Evolutionary conservation across 2,113 vertebrate species (phyloP).

Genomic region (Buteo buteo): DNA sequence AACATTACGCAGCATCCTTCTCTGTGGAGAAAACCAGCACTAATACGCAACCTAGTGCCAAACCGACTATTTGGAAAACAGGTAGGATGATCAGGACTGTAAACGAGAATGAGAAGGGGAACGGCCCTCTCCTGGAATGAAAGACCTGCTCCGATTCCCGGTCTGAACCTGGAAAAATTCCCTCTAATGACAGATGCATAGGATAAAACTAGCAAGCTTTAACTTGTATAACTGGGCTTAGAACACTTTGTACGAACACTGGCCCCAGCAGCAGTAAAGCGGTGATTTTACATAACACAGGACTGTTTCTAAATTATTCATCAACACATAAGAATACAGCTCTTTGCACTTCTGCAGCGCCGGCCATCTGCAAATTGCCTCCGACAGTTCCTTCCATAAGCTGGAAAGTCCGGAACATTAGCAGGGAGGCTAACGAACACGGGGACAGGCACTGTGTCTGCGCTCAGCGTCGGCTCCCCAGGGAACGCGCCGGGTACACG

Average conservation of each 20-base stretch:
- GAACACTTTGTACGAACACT: neutral
- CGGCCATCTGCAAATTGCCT: neutral
- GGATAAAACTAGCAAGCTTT: slow-evolving; percentile 36
- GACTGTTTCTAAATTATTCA: slow-evolving; percentile 52
- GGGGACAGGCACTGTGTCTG: neutral
- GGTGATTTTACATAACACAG: slow-evolving; percentile 4
- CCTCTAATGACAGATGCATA: neutral
- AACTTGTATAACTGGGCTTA: slow-evolving; percentile 6
- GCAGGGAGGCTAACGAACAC: neutral
- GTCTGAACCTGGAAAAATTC: slow-evolving; percentile 11
- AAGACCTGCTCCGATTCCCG: neutral
- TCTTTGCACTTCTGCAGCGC: neutral
- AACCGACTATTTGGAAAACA: neutral
- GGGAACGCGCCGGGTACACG: neutral
- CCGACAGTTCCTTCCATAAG: neutral
- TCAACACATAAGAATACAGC: slow-evolving; percentile 3
- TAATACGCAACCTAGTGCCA: neutral
- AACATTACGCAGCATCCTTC: neutral
- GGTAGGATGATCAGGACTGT: neutral
- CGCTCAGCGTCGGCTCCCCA: neutral
- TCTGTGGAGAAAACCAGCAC: neutral
- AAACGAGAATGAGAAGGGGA: neutral
- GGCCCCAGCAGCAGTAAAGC: slow-evolving; percentile 11
- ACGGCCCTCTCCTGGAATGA: neutral
- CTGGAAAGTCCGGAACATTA: neutral